These are phyloP conservation scores for Coenonympha arcania DNA, from an alignment of 2,888 invertebrate species.

Conservation along the genomic window DNA sequence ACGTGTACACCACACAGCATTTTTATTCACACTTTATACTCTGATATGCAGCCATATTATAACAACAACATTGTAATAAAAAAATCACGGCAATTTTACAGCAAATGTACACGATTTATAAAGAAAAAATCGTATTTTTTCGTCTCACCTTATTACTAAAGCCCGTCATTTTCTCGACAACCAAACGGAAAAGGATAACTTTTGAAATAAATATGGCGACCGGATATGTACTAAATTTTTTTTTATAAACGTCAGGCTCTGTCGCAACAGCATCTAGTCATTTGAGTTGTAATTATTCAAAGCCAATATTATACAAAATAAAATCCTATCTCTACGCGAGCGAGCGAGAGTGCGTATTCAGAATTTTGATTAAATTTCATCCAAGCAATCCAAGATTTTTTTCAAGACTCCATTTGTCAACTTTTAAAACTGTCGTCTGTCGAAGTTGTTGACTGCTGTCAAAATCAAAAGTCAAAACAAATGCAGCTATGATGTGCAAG, in stretches of 20 bases:
- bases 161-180: constrained; percentile 84
- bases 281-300: neutral
- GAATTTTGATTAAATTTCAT: too few species aligned
- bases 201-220: constrained; percentile 67
- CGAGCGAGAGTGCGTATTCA: too few species aligned
- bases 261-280: neutral
- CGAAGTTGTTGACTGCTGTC: neutral
- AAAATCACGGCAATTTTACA: neutral
- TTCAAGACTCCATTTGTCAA: neutral
- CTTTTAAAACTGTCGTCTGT: neutral
- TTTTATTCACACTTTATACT: neutral
- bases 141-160: constrained; percentile 84
- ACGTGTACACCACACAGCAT: constrained; percentile 23
- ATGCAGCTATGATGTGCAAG: neutral
- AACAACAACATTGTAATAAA: neutral
- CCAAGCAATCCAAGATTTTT: too few species aligned
- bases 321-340: too few species aligned
- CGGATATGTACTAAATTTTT: constrained; percentile 43
- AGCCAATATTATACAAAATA: neutral
- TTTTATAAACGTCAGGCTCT: neutral
- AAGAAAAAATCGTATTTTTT: constrained; percentile 30
- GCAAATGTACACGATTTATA: neutral
- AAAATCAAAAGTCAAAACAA: neutral
- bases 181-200: constrained; percentile 78
- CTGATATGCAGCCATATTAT: neutral